phyloP scores from a whole-genome alignment of 1,140 invertebrate genomes.

The Bombus sylvicola region DNA sequence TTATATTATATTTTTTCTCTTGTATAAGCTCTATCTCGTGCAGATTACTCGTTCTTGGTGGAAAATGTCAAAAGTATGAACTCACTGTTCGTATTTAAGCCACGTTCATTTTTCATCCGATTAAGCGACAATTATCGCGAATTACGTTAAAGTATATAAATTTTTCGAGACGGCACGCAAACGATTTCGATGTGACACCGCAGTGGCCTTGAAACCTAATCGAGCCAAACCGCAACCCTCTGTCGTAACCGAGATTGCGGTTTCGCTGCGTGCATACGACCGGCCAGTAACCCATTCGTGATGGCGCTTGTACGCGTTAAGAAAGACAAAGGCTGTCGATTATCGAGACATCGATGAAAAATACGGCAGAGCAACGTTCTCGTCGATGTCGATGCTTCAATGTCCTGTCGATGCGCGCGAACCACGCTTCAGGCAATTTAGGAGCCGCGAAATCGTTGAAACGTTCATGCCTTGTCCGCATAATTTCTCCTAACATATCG shows the following conservation, averaged over 20 bases:
- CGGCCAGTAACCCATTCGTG: background rate
- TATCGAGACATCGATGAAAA: conserved; percentile 46
- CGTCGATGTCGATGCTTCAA: conserved; percentile 27
- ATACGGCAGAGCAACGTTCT: conserved; percentile 5
- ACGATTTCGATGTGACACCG: conserved; percentile 28
- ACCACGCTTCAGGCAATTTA: conserved; percentile 31
- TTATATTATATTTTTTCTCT: background rate
- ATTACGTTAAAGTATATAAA: background rate
- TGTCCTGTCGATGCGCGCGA: conserved; percentile 27
- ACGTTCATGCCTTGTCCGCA: background rate
- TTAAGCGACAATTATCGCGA: background rate
- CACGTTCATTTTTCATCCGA: background rate
- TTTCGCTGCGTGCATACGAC: conserved; percentile 34
- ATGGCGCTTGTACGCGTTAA: conserved; percentile 26
- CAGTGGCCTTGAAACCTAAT: conserved; percentile 49
- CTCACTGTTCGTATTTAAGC: background rate
- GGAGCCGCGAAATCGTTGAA: conserved; percentile 15
- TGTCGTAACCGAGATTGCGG: conserved; percentile 49
- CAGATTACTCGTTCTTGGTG: too few species aligned
- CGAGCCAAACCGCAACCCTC: conserved; percentile 38
- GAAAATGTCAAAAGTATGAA: background rate
- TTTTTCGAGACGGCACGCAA: background rate
- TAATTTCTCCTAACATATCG: background rate
- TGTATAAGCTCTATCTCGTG: background rate
- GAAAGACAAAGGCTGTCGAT: conserved; percentile 43